A percentile compares a stretch with the other conserved stretches of the same genome.
Conservation (phyloP, 1,140 invertebrate genomes). For the Spodoptera frugiperda region DNA sequence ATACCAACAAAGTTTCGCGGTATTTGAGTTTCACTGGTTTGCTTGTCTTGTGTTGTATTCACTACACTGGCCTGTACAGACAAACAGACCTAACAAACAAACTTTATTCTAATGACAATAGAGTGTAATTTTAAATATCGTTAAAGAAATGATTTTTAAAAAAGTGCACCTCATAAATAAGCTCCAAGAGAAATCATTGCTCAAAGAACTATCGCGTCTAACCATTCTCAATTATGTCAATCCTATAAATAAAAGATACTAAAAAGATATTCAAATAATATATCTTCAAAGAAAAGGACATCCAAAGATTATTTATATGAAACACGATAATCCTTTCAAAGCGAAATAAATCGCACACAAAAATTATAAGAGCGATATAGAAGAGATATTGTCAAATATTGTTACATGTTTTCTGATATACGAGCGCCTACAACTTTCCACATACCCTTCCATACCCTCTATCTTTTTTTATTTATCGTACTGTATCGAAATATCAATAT, state of each 20-base stretch:
- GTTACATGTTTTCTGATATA: constrained; percentile 12
- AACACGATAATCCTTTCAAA: constrained; percentile 26
- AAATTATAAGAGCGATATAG: background rate
- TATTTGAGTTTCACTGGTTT: background rate
- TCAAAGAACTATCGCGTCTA: background rate
- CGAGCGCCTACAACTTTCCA: background rate
- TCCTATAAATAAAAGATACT: background rate
- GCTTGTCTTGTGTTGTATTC: background rate
- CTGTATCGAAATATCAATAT: constrained; percentile 56
- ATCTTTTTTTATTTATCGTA: constrained; percentile 57
- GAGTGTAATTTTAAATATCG: too few relatives aligned
- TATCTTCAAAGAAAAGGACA: background rate
- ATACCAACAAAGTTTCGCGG: background rate
- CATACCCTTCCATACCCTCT: background rate
- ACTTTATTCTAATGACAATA: too few relatives aligned
- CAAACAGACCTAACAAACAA: background rate
- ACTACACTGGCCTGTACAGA: background rate
- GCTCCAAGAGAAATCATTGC: too few relatives aligned
- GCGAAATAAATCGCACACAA: constrained; percentile 7
- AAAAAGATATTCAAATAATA: background rate
- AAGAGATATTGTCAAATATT: constrained; percentile 10
- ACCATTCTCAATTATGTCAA: background rate
- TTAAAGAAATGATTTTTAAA: too few relatives aligned
- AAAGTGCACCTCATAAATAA: too few relatives aligned
- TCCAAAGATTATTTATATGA: constrained; percentile 8